Percentiles rank a stretch among this genome's conserved stretches.
Evolutionary conservation across 2,888 invertebrate genomes (phyloP).

Genomic region (Microctonus brassicae): DNA sequence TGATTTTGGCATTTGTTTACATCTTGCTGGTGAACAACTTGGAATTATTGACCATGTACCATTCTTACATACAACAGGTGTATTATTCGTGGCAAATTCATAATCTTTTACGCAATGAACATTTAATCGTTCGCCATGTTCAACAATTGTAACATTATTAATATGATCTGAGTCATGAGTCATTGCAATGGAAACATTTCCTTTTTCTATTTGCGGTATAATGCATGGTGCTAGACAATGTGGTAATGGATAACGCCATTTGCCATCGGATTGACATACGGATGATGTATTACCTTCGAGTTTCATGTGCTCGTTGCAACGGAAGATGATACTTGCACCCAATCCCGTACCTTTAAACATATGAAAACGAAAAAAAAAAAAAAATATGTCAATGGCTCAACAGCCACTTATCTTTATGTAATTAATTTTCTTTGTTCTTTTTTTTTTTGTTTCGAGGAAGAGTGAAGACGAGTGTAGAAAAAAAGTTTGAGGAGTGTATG

Average conservation of each 20-base stretch:
- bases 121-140: constrained; percentile 79
- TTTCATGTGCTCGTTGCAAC: constrained; percentile 93
- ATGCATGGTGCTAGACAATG: constrained; percentile 95
- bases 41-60: constrained; percentile 97
- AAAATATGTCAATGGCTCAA: neutral
- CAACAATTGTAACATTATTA: constrained; percentile 73
- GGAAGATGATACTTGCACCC: constrained; percentile 92
- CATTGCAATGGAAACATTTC: constrained; percentile 76
- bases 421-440: neutral
- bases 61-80: constrained; percentile 89
- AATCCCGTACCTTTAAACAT: constrained; percentile 80
- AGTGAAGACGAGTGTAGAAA: neutral
- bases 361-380: constrained; percentile 7
- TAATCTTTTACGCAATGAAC: constrained; percentile 89
- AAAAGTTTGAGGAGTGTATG: neutral
- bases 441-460: neutral
- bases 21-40: constrained; percentile 85
- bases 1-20: constrained; percentile 84
- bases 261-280: constrained; percentile 93
- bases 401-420: neutral
- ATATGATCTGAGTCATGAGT: constrained; percentile 62
- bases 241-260: constrained; percentile 94
- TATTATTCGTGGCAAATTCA: constrained; percentile 83
- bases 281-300: constrained; percentile 90
- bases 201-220: constrained; percentile 88